Base-by-base conservation (phyloP, 2,888 invertebrate genomes). In the Gasteruption jaculator region DNA sequence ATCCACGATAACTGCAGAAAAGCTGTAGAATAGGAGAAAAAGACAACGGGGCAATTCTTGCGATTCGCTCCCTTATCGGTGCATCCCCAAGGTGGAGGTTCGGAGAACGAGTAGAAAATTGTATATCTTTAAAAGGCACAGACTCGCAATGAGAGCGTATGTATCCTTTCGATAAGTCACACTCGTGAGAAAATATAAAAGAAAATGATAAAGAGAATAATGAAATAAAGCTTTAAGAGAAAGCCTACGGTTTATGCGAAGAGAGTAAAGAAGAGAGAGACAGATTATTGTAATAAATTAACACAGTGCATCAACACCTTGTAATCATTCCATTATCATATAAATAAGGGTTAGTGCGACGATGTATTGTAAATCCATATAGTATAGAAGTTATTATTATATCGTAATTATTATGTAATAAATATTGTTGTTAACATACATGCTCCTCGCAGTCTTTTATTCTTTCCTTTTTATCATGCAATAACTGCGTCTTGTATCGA, bases 371-470 rank as follows among this genome's bases (percentile, higher is more conserved):
- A 68, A 67, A 68, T 68, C 65, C 56, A 68, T n/a, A n/a, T n/a
- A n/a, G n/a, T n/a, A n/a, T 69, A 68, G 67, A 63, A 62, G 61
- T 68, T 69, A 69, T 65, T 68, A 69, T 65, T 66, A 65, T 63
- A 66, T 61, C 65, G 57, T 64, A 68, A 68, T 66, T 67, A 69
- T 68, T 68, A 69, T 68, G 65, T 69, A 69, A 68, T 70, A 70
- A 70, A 69, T 69, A 70, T 70, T 68, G 68, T 70, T 70, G 68
- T 70, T 69, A 69, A 67, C 67, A 70, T 68, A 67, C 66, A 56
- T 20, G n/a, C n/a, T n/a, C n/a, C n/a, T n/a, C n/a, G n/a, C 21
- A 12, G 7, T 27, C 6, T 27, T 27, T 14, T 27, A 11, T 27
- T 8, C n/a, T 14, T 27, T 27, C 27, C 27, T 27, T 5, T 27